These are phyloP conservation scores for Tribolium freemani DNA, from an alignment of 2,888 invertebrate species.

Conservation along the genomic window DNA sequence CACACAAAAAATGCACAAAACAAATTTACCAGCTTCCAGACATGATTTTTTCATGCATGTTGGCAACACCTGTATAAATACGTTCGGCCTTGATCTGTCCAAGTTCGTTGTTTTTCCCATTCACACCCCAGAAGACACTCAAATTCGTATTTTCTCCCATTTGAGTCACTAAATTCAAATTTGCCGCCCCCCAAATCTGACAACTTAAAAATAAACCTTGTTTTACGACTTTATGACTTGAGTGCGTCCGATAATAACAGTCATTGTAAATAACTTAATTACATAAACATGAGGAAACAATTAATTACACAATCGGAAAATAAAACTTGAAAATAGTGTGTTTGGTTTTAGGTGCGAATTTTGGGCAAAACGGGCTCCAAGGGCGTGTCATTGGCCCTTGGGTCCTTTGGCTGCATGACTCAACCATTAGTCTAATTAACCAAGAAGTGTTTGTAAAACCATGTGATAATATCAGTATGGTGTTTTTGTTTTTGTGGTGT, in stretches of 20 bases:
- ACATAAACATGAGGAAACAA: conserved; percentile 19
- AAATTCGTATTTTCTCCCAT: not conserved
- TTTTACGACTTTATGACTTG: not conserved
- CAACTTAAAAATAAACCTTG: not conserved
- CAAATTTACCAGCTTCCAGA: not conserved
- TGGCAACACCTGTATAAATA: conserved; percentile 5
- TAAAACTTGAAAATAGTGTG: no score
- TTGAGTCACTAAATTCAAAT: not conserved
- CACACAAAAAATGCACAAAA: not conserved
- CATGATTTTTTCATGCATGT: not conserved
- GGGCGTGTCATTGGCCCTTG: no score
- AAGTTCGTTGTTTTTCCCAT: no score
- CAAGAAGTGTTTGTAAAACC: not conserved
- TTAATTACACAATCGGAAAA: conserved; percentile 8
- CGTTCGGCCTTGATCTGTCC: not conserved
- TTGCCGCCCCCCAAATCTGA: not conserved
- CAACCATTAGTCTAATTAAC: not conserved
- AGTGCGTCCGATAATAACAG: conserved; percentile 5
- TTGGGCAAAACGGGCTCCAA: no score
- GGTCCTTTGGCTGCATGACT: no score
- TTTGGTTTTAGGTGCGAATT: no score
- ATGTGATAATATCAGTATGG: not conserved
- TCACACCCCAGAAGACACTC: not conserved
- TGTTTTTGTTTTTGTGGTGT: not conserved
- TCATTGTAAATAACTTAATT: conserved; percentile 21